Evolutionary conservation across 1,140 invertebrate genomes (phyloP).

Genomic region (Eriocheir sinensis): DNA sequence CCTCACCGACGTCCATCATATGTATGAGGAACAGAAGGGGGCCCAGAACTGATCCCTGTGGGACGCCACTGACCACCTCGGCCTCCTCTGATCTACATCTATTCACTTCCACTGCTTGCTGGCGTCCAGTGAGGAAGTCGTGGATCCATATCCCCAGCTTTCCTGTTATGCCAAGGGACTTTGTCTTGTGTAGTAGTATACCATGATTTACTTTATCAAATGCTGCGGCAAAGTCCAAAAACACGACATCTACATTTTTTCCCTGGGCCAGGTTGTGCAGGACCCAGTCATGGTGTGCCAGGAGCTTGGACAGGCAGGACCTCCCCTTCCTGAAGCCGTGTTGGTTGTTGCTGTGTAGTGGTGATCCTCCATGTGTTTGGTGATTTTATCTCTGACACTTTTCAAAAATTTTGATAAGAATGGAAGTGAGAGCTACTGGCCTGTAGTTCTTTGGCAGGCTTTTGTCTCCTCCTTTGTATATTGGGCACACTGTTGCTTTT

Average conservation of each 20-base stretch:
- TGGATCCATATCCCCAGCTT: slow-evolving; percentile 44
- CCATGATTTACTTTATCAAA: slow-evolving; percentile 3
- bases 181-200: slow-evolving; percentile 41
- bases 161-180: not conserved
- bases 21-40: slow-evolving; percentile 16
- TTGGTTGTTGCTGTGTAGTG: not conserved
- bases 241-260: slow-evolving; percentile 63
- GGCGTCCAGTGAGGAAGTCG: slow-evolving; percentile 41
- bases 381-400: slow-evolving; percentile 51
- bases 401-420: slow-evolving; percentile 8
- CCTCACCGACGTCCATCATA: not conserved
- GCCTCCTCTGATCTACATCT: not conserved
- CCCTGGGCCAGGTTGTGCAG: slow-evolving; percentile 55
- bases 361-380: slow-evolving; percentile 34
- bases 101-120: slow-evolving; percentile 32
- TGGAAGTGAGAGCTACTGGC: slow-evolving; percentile 10
- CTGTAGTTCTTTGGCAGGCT: slow-evolving; percentile 20
- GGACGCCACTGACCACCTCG: not conserved
- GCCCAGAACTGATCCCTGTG: not conserved
- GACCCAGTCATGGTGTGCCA: slow-evolving; percentile 54
- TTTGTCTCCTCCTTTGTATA: slow-evolving; percentile 40
- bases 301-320: slow-evolving; percentile 48
- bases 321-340: slow-evolving; percentile 49
- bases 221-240: slow-evolving; percentile 16
- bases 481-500: slow-evolving; percentile 4